Conservation (phyloP, 2,888 invertebrate genomes). For the Nudaria mundana region DNA sequence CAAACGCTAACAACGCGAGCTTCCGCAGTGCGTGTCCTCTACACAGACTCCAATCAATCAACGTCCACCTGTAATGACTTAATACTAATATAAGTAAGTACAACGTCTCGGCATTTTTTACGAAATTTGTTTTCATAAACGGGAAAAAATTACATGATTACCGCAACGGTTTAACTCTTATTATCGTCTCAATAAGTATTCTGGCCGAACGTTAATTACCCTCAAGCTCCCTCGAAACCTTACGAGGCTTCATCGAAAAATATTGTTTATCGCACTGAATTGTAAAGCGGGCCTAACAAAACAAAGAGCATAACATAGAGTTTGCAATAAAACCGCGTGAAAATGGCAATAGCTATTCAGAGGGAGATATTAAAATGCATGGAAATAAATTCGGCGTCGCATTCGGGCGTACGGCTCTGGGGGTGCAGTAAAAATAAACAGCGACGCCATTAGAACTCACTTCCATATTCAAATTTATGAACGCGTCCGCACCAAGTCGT, state of each 20-base stretch:
- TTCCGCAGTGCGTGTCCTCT: slow-evolving; percentile 67
- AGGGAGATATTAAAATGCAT: slow-evolving; percentile 82
- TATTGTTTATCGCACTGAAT: slow-evolving; percentile 60
- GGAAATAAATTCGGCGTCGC: slow-evolving; percentile 82
- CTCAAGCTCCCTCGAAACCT: slow-evolving; percentile 53
- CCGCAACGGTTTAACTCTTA: slow-evolving; percentile 46
- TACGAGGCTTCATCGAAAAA: slow-evolving; percentile 64
- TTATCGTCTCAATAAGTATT: slow-evolving; percentile 55
- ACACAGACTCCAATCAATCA: slow-evolving; percentile 67
- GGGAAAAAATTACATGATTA: slow-evolving; percentile 58
- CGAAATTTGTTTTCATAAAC: slow-evolving; percentile 56
- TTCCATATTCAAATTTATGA: slow-evolving; percentile 83
- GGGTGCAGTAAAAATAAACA: slow-evolving; percentile 83
- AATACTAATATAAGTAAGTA: slow-evolving; percentile 74
- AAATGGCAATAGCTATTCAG: slow-evolving; percentile 80
- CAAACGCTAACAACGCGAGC: slow-evolving; percentile 55
- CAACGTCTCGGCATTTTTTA: slow-evolving; percentile 44
- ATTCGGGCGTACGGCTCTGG: slow-evolving; percentile 79
- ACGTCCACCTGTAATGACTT: slow-evolving; percentile 72
- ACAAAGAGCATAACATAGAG: slow-evolving; percentile 63
- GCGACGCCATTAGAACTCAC: slow-evolving; percentile 81
- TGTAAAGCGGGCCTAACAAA: slow-evolving; percentile 68
- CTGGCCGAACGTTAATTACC: slow-evolving; percentile 51
- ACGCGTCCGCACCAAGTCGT: slow-evolving; percentile 60
- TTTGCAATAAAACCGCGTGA: slow-evolving; percentile 77